Evolutionary conservation across 2,888 invertebrate species (phyloP).

Genomic region (Melolontha melolontha): DNA sequence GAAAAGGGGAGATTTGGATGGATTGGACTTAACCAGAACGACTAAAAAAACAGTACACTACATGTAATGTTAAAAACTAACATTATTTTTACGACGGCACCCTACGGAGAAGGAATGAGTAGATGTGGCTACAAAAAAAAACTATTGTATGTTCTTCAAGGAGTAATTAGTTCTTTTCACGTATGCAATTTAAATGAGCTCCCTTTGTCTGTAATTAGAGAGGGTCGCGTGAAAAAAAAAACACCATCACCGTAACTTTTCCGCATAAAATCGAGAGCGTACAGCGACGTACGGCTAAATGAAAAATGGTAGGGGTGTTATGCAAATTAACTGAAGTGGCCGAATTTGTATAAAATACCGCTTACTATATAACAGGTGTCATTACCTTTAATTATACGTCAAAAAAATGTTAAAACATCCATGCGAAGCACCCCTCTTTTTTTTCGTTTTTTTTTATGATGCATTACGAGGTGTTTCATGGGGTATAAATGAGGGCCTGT

Average conservation of each 20-base stretch:
- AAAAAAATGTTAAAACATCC: conserved; percentile 19
- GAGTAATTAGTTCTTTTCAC: conserved; percentile 21
- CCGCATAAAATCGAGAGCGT: too few species aligned
- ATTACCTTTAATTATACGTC: conserved; percentile 29
- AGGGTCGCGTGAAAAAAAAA: conserved; percentile 15
- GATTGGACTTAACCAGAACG: too few species aligned
- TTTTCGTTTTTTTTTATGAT: too few species aligned
- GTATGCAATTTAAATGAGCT: conserved; percentile 37
- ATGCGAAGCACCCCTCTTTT: too few species aligned
- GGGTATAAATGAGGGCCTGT: too few species aligned
- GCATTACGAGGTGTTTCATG: too few species aligned
- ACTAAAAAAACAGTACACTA: too few species aligned
- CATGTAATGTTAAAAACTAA: too few species aligned
- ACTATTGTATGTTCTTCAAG: conserved; percentile 20
- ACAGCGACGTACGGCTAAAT: conserved; percentile 10
- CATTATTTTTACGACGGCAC: too few species aligned
- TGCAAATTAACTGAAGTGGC: conserved; percentile 29
- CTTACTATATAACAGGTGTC: conserved; percentile 31
- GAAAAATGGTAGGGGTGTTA: conserved; percentile 31
- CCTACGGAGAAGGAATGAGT: too few species aligned
- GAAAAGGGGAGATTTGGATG: too few species aligned
- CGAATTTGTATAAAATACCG: conserved; percentile 33
- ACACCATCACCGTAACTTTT: neutral
- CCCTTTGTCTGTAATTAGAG: conserved; percentile 18
- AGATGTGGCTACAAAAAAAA: neutral